Base-by-base conservation (phyloP, 2,888 invertebrate species). In the Oxyteleia sp. region DNA sequence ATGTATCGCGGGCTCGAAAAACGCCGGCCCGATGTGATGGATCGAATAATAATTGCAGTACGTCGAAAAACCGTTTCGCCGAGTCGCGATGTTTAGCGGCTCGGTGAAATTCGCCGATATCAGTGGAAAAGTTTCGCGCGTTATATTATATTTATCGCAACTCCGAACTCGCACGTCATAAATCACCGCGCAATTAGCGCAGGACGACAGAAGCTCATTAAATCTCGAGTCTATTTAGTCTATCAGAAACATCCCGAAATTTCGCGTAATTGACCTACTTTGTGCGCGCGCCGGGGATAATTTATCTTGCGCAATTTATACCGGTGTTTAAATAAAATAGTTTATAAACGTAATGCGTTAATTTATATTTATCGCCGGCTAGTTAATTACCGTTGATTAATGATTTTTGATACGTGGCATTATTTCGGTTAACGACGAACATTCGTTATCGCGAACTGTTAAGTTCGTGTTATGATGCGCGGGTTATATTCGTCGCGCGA, bases 161-260 rank as follows among this genome's bases (percentile, higher is more conserved):
- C 11, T 63, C 43, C 59, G 69, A 84, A 84, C 72, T 79, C 81
- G 79, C 78, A 79, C 69, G 64, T 79, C 68, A 84, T 84, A 82
- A 84, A 84, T 84, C 84, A 84, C 72, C 69, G 74, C 45, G 81
- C 84, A 84, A 84, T 82, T 84, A 84, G 84, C 84, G 57, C 66
- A 82, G 84, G 81, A 82, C 69, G 84, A 81, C 79, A 84, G 84
- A 80, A 78, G 84, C 84, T 84, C 84, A 84, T 84, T 84, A 84
- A 84, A 82, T 82, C 78, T 69, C 69, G 59, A 53, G 79, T 84
- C 79, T 84, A 84, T 84, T 84, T 80, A 69, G 83, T 84, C 68
- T 80, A 84, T 84, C 83, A 83, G 82, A 74, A 83, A 79, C 78
- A 83, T 78, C 80, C 84, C 84, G 80, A 84, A 84, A 80, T 84